Conservation (phyloP, 2,113 vertebrate genomes). For the Cyprichromis sp. region DNA sequence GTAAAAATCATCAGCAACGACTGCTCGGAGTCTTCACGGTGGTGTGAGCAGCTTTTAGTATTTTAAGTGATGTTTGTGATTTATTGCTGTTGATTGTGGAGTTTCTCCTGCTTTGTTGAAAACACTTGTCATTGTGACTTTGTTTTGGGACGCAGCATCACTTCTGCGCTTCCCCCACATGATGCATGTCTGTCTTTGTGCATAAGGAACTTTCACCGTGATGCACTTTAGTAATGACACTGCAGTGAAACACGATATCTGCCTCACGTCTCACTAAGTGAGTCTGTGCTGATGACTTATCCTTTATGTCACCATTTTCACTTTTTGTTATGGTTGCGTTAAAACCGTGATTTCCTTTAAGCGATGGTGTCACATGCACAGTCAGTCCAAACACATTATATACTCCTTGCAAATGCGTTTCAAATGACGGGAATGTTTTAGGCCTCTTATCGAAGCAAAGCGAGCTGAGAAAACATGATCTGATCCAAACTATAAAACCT, state of each 20-base stretch:
- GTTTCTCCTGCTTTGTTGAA: accelerated
- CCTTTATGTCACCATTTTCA: not conserved
- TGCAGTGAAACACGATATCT: not conserved
- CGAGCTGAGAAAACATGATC: not conserved
- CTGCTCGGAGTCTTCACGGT: not conserved
- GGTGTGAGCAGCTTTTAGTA: not conserved
- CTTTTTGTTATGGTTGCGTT: not conserved
- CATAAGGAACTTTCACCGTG: not conserved
- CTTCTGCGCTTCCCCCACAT: not conserved
- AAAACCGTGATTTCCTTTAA: not conserved
- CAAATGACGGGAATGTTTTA: not conserved
- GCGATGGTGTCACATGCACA: accelerated
- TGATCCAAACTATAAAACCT: not conserved
- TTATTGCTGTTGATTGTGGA: not conserved
- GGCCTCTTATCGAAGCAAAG: not conserved
- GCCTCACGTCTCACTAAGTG: not conserved
- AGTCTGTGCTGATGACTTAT: not conserved
- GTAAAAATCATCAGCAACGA: not conserved
- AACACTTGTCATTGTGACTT: not conserved
- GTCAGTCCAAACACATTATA: not conserved
- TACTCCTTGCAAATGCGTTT: not conserved
- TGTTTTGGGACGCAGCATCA: not conserved
- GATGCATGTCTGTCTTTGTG: not conserved
- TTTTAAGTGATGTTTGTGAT: not conserved
- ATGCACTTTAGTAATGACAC: not conserved